phyloP scores from a whole-genome alignment of 1,140 invertebrate genomes.

The Drosophila bipectinata region DNA sequence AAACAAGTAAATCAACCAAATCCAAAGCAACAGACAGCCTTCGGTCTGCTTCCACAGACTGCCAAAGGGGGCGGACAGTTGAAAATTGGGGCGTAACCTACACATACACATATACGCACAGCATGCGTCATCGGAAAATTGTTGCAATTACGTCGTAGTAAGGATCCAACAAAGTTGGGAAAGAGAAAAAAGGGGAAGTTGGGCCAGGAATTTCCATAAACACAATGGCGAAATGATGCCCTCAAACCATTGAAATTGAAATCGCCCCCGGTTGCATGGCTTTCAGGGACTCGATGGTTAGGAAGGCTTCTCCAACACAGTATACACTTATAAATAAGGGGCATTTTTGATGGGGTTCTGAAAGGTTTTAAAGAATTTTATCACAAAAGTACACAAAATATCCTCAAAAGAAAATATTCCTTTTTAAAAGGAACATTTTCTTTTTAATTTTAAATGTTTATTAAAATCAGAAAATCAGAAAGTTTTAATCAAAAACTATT shows the following conservation, averaged over 20 bases:
- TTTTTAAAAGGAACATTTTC: not conserved
- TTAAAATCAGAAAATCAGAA: too few relatives aligned
- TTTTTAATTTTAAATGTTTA: too few relatives aligned
- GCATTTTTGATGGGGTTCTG: not conserved
- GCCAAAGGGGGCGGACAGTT: conserved; percentile 2
- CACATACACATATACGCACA: conserved; percentile 2
- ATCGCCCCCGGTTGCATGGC: not conserved
- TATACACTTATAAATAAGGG: not conserved
- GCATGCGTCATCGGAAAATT: conserved; percentile 59
- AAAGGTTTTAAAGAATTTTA: too few relatives aligned
- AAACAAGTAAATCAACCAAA: conserved; percentile 63
- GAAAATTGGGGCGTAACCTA: conserved; percentile 4
- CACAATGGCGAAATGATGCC: conserved; percentile 71
- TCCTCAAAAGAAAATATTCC: not conserved
- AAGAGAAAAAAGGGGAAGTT: conserved; percentile 1
- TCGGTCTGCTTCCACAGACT: not conserved
- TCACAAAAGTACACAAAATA: too few relatives aligned
- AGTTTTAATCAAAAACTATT: not conserved
- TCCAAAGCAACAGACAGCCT: conserved; percentile 1
- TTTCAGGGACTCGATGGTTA: not conserved
- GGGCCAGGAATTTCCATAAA: conserved; percentile 69
- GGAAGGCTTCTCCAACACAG: conserved; percentile 10
- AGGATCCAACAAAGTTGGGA: conserved; percentile 48
- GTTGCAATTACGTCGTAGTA: conserved; percentile 72
- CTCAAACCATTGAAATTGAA: conserved; percentile 41